phyloP scores from a whole-genome alignment of 2,888 invertebrate genomes.

The Trissoscelio sp. region DNA sequence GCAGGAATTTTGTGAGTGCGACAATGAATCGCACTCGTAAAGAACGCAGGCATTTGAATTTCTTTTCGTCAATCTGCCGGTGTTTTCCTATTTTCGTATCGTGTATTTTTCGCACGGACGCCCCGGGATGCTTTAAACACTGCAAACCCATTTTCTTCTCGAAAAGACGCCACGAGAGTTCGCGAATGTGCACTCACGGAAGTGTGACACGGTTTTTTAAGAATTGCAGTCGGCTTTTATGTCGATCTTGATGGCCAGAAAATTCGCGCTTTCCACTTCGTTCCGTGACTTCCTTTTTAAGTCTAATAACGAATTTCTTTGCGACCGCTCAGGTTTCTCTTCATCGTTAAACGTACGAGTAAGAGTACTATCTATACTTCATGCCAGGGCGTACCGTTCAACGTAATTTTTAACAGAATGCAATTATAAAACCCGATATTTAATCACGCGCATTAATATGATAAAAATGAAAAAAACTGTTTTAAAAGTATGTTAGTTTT shows the following conservation, averaged over 20 bases:
- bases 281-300: constrained; percentile 24
- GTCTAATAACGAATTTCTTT: constrained; percentile 33
- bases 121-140: constrained; percentile 42
- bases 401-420: constrained; percentile 4
- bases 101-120: constrained; percentile 26
- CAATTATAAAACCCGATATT: constrained; percentile 10
- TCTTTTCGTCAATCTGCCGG: constrained; percentile 44
- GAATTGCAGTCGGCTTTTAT: constrained; percentile 47
- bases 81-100: constrained; percentile 25
- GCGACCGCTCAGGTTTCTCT: not conserved
- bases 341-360: not conserved
- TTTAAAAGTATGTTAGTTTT: not conserved
- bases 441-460: not conserved
- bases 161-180: constrained; percentile 41
- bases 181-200: constrained; percentile 46
- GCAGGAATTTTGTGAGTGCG: constrained; percentile 21
- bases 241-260: constrained; percentile 49
- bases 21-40: constrained; percentile 32
- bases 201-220: constrained; percentile 55
- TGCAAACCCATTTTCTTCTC: constrained; percentile 51
- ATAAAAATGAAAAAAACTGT: not conserved
- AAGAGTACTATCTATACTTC: constrained; percentile 5
- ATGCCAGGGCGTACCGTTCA: not conserved
- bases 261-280: constrained; percentile 9
- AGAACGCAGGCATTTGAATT: constrained; percentile 4